phyloP scores from a whole-genome alignment of 1,140 invertebrate species.

The Bombus confusus region DNA sequence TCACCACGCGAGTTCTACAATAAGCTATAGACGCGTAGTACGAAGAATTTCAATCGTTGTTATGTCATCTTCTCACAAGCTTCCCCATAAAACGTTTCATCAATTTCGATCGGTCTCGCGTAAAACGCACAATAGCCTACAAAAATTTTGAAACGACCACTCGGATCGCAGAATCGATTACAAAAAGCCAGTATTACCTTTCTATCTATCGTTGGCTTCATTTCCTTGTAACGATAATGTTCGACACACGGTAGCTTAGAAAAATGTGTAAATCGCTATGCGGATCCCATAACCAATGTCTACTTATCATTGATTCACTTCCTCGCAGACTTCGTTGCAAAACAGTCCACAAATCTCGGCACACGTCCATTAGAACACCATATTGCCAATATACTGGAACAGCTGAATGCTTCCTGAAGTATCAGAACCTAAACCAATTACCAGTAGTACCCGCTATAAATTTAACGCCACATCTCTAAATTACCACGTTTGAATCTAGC shows the following conservation, averaged over 20 bases:
- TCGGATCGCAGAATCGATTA: background rate
- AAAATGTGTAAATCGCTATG: background rate
- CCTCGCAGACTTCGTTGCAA: background rate
- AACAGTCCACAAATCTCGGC: background rate
- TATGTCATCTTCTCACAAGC: background rate
- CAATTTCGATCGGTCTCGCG: background rate
- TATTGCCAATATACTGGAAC: background rate
- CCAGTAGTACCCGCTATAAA: background rate
- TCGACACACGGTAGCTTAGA: background rate
- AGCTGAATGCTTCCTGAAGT: background rate
- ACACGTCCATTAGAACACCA: background rate
- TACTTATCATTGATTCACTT: background rate
- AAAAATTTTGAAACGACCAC: background rate
- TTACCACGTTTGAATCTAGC: background rate
- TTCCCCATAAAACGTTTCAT: background rate
- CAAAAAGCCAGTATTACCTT: background rate
- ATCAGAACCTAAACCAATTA: background rate
- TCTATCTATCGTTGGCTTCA: background rate
- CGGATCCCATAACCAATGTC: background rate
- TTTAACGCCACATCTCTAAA: background rate
- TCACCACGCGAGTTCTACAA: background rate
- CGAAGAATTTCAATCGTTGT: background rate
- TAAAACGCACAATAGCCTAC: background rate
- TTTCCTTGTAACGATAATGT: background rate
- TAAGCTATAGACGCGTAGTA: too few species aligned